Evolutionary conservation across 2,888 invertebrate species (phyloP), one percentile per base, ranked within the genome.

Genomic region (Elegia similella): DNA sequence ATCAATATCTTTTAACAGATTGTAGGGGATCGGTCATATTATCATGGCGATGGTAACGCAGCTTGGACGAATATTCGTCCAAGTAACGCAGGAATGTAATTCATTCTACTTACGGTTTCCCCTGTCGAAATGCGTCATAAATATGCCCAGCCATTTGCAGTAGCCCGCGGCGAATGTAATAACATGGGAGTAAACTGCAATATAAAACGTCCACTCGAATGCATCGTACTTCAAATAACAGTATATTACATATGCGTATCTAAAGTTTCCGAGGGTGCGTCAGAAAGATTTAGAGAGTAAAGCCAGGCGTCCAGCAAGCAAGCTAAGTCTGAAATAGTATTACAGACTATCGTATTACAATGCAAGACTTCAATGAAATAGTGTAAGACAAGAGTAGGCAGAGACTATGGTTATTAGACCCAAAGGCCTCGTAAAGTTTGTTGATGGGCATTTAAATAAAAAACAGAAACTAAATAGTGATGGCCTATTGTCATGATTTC

Each of bases 51-150:
- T 48, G 30, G 47, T 48, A 48, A 23, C 44, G 17, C 29, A 50
- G n/a, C n/a, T n/a, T n/a, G n/a, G n/a, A n/a, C n/a, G n/a, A n/a
- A n/a, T n/a, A n/a, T n/a, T n/a, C n/a, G n/a, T n/a, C n/a, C n/a
- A n/a, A n/a, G n/a, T n/a, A n/a, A n/a, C 46, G 23, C 30, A 50
- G 50, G 50, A 50, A 50, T 50, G 50, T 50, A 50, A 50, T 50
- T 50, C 50, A 50, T 50, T 50, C 50, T 50, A 50, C 50, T 50
- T 50, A 50, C 15, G 16, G 50, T 34, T 34, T 34, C 50, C 48
- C 50, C 50, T 50, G 50, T 50, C 34, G 50, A 50, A 50, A 50
- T 17, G 13, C 46, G 34, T 34, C 38, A 38, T 50, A 50, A 50
- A 50, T 50, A 50, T 16, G 34, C 34, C 50, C 34, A 34, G 12